Base-by-base conservation (phyloP, 2,888 invertebrate species). In the Pseudococcus longispinus region DNA sequence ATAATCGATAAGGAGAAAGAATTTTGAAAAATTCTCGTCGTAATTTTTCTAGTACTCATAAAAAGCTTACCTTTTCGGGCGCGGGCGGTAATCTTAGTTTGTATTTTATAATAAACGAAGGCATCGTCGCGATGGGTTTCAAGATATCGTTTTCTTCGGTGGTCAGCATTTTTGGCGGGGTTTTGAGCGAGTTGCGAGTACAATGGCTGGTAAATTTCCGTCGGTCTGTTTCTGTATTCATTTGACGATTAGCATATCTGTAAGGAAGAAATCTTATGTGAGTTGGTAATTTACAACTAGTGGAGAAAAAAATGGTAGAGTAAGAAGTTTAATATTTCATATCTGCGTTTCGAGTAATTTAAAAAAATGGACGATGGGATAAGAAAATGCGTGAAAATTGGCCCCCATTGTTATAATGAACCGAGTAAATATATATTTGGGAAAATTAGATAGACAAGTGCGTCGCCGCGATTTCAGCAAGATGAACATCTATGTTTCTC, bases 31-130 rank as follows among this genome's bases (percentile, higher is more conserved):
- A 65, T 42, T 37, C 18, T 46, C 26, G 20, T 46, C 26, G 20
- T n/a, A 65, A 65, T 85, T 23, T 20, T 60, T n/a, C 0, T 23
- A 11, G 4, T 55, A 3, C 55, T n/a, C 8, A n/a, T 55, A 55
- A 3, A 74, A 60, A 55, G 0, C 86, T 77, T 80, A 86, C 86
- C 80, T 80, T 77, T 74, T 74, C 44, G n/a, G 86, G 86, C 15
- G 86, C 86, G 46, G 86, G 86, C 18, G 86, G 86, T 37, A 86
- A 29, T 46, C 77, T 86, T 51, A 86, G 46, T 86, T 86, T 86
- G 37, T 86, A 86, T 74, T 86, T 86, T 70, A 86, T 86, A 23
- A 86, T 86, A 32, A 86, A 86, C 80, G 86, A 86, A 74, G 86
- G 86, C 86, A 86, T 77, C 32, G 29, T 46, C 18, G 55, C 8